Conservation (phyloP, 1,140 invertebrate genomes). For the Dendroctonus ponderosae region DNA sequence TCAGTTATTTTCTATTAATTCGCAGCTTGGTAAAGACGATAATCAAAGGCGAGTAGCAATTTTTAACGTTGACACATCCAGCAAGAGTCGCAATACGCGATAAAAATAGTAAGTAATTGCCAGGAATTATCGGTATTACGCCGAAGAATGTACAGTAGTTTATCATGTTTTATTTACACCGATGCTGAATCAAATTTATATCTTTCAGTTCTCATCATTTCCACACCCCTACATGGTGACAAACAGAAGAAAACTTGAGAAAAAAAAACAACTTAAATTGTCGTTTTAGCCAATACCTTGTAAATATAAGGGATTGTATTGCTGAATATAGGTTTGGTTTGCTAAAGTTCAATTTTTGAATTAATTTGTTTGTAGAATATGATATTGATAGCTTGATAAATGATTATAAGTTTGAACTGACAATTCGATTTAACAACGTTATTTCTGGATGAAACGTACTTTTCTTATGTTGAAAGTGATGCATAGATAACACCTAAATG, state of each 20-base stretch:
- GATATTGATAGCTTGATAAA: too few species aligned
- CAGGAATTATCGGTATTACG: constrained; percentile 24
- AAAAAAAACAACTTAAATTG: constrained; percentile 18
- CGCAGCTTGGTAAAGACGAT: constrained; percentile 9
- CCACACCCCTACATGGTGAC: constrained; percentile 25
- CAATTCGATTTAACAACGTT: too few species aligned
- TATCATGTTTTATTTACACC: constrained; percentile 29
- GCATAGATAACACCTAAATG: too few species aligned
- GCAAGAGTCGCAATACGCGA: not conserved
- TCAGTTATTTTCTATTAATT: not conserved
- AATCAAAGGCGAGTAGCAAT: constrained; percentile 17
- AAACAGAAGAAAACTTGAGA: constrained; percentile 7
- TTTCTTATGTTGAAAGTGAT: too few species aligned
- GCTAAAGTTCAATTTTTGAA: too few species aligned
- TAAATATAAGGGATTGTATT: not conserved
- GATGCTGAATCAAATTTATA: constrained; percentile 30
- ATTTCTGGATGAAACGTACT: too few species aligned
- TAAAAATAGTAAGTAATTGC: constrained; percentile 23
- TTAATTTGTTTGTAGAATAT: too few species aligned
- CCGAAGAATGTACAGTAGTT: constrained; percentile 29
- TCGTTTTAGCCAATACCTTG: constrained; percentile 1
- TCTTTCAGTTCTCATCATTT: constrained; percentile 26
- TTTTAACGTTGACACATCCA: constrained; percentile 16
- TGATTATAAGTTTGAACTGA: too few species aligned
- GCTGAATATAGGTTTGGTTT: not conserved